These are phyloP conservation scores for Parnassius orleans DNA, from an alignment of 2,888 invertebrate species.

Conservation along the genomic window DNA sequence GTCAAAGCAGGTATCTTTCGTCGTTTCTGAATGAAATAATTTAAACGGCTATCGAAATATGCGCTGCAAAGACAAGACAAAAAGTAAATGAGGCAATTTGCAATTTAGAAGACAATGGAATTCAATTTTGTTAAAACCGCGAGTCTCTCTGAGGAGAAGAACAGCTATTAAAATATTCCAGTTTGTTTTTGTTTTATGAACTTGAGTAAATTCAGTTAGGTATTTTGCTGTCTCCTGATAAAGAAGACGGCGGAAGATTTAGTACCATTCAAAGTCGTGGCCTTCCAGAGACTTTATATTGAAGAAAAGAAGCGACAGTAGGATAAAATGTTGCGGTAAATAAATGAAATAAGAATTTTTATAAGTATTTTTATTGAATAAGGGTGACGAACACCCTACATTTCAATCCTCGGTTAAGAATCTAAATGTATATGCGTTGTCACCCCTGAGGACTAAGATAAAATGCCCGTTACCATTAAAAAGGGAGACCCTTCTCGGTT, in stretches of 20 bases:
- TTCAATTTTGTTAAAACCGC: conserved; percentile 48
- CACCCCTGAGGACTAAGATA: too few relatives aligned
- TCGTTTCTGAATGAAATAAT: conserved; percentile 22
- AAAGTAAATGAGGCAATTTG: conserved; percentile 52
- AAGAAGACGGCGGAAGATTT: conserved; percentile 41
- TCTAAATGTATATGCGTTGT: too few relatives aligned
- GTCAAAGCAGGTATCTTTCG: not conserved
- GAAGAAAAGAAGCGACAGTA: conserved; percentile 28
- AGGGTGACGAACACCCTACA: too few relatives aligned
- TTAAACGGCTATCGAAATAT: conserved; percentile 29
- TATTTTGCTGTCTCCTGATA: conserved; percentile 35
- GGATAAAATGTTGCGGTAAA: conserved; percentile 6
- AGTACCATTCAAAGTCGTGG: conserved; percentile 40
- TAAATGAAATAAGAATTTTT: not conserved
- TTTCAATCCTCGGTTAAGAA: too few relatives aligned
- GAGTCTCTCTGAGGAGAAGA: conserved; percentile 34
- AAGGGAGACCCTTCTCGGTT: too few relatives aligned
- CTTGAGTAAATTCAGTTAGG: conserved; percentile 43
- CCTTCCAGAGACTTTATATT: conserved; percentile 41
- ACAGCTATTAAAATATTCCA: conserved; percentile 55
- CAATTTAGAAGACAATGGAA: conserved; percentile 54
- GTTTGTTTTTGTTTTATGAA: conserved; percentile 47
- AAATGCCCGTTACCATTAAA: too few relatives aligned
- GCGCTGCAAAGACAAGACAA: conserved; percentile 31
- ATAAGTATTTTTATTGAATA: too few relatives aligned